Base-by-base conservation (phyloP, 1,140 invertebrate genomes). In the Listronotus bonariensis region DNA sequence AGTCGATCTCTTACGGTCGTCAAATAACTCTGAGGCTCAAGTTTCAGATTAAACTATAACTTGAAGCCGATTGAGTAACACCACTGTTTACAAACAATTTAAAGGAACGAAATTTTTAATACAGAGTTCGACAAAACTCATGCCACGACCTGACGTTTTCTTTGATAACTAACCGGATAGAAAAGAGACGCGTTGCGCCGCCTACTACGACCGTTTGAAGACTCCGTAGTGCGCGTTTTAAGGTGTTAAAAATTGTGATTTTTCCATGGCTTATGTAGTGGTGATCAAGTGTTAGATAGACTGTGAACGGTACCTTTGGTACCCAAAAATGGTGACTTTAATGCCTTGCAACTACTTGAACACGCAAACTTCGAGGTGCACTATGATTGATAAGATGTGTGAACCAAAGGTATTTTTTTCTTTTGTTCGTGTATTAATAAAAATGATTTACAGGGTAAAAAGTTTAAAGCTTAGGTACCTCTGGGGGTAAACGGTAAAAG, bases 331-430 rank as follows among this genome's bases (percentile, higher is more conserved):
- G 82, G 82, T 83, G 74, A 83, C 82, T 76, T 76, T 83, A 76
- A 83, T 83, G 82, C 82, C 82, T 63, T 83, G 81, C 67, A 82
- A 79, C 75, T 83, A 82, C 71, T 61, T 79, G 54, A 77, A 75
- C 65, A 72, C 80, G 60, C 79, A 80, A 69, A 76, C 78, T 59
- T 74, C 80, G 51, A 81, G 82, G 77, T 77, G 76, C 70, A 79
- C 81, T 72, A 81, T 83, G 81, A 82, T 83, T 72, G 82, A 83
- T 71, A 83, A 83, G 76, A 82, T 83, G 81, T 82, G 82, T 70
- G 82, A 83, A 71, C 81, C 81, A 66, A 83, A 83, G 81, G 82
- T 83, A 81, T 56, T 54, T 14, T 18, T 52, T 52, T 52, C 17
- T 18, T 17, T 31, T 52, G 7, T 52, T 36, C 1, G 7, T 9